Evolutionary conservation across 1,140 invertebrate species (phyloP).

Genomic region (Triops cancriformis): DNA sequence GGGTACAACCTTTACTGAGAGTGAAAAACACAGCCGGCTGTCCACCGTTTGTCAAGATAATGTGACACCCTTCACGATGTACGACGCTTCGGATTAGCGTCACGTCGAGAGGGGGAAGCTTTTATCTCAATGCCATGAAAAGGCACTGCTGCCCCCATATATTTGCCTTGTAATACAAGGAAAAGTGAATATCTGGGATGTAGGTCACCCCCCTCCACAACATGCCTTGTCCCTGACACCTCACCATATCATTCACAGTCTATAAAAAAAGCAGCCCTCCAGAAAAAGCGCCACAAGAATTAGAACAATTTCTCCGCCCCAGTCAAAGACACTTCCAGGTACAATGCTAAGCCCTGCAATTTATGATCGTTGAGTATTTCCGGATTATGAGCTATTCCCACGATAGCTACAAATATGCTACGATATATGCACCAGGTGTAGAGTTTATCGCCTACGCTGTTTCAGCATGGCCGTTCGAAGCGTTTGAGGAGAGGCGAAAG

Average conservation of each 20-base stretch:
- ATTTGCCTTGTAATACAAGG: slow-evolving; percentile 10
- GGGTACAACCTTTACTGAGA: not conserved
- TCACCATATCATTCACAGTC: too few species aligned
- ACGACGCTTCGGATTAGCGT: slow-evolving; percentile 12
- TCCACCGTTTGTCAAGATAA: slow-evolving; percentile 13
- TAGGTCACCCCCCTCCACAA: not conserved
- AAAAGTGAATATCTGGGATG: slow-evolving; percentile 10
- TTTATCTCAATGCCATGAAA: not conserved
- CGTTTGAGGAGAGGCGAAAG: not conserved
- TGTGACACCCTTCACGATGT: slow-evolving; percentile 12
- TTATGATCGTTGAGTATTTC: not conserved
- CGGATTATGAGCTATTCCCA: not conserved
- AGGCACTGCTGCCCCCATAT: not conserved
- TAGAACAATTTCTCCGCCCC: too few species aligned
- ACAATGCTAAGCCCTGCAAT: too few species aligned
- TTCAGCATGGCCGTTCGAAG: not conserved
- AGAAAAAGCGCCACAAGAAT: too few species aligned
- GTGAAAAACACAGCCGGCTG: slow-evolving; percentile 12
- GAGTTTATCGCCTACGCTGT: not conserved
- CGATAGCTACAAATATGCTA: not conserved
- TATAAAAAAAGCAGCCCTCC: too few species aligned
- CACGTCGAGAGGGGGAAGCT: not conserved
- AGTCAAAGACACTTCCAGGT: too few species aligned
- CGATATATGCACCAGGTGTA: not conserved
- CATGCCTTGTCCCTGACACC: too few species aligned